Conservation (phyloP, 2,888 invertebrate species). For the Diploptera punctata region DNA sequence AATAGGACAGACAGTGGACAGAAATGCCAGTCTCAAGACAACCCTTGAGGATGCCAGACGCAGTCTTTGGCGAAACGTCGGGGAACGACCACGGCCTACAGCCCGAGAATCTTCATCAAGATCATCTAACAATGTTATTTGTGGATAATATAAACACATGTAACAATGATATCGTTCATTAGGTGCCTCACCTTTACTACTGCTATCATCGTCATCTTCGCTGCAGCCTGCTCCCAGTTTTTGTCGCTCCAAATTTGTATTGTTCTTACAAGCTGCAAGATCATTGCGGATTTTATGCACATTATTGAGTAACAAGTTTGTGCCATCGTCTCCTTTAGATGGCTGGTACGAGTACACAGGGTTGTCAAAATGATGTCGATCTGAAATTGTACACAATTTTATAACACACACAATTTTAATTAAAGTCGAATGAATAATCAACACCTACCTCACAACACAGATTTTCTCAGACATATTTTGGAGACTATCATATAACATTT, state of each 20-base stretch:
- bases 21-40: too few species aligned
- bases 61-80: too few species aligned
- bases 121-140: too few species aligned
- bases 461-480: neutral
- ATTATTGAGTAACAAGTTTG: conserved; percentile 56
- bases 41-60: too few species aligned
- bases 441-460: neutral
- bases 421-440: neutral
- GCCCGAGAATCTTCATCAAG: too few species aligned
- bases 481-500: too few species aligned
- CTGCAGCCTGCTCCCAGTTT: conserved; percentile 51
- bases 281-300: conserved; percentile 63
- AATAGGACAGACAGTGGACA: too few species aligned
- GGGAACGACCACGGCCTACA: too few species aligned
- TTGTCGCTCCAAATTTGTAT: conserved; percentile 66
- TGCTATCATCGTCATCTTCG: conserved; percentile 53
- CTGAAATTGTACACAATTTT: conserved; percentile 57
- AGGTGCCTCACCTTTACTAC: conserved; percentile 44
- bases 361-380: conserved; percentile 90
- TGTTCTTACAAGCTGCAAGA: conserved; percentile 62
- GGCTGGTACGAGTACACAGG: conserved; percentile 83
- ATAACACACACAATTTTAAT: neutral
- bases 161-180: too few species aligned
- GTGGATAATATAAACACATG: too few species aligned
- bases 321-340: conserved; percentile 52